Evolutionary conservation across 1,140 invertebrate species (phyloP).

Genomic region (Caenorhabditis tropicalis): DNA sequence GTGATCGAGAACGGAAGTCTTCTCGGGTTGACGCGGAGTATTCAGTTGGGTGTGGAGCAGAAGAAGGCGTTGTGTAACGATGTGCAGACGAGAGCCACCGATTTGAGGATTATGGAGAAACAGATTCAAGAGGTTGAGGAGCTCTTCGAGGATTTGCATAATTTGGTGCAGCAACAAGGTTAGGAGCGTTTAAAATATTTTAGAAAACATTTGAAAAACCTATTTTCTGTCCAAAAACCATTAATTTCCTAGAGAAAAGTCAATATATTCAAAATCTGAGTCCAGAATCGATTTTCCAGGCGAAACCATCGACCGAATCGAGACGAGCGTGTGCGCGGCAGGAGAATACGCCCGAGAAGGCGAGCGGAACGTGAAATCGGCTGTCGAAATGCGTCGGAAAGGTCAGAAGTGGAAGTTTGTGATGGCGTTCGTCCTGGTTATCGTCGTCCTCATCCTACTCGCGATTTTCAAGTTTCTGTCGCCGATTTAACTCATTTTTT

Average conservation of each 20-base stretch:
- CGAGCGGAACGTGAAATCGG: not conserved
- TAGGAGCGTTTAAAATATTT: not conserved
- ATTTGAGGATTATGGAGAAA: not conserved
- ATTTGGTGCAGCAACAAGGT: not conserved
- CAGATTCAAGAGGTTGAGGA: slow-evolving; percentile 13
- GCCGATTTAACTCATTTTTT: not conserved
- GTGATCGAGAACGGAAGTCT: not conserved
- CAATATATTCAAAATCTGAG: not conserved
- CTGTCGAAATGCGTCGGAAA: not conserved
- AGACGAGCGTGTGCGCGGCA: not conserved
- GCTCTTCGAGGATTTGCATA: not conserved
- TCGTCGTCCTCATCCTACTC: not conserved
- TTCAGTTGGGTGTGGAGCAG: not conserved
- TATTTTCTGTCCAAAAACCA: not conserved
- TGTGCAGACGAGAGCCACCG: not conserved
- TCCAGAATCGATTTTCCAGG: not conserved
- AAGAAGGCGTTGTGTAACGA: not conserved
- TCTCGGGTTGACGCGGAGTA: not conserved
- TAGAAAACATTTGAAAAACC: not conserved
- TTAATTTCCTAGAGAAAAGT: not conserved
- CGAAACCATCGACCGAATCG: slow-evolving; percentile 21
- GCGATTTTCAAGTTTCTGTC: not conserved
- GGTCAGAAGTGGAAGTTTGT: slow-evolving; percentile 1
- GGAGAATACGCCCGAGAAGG: not conserved
- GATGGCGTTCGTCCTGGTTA: not conserved